A percentile compares a stretch with the other conserved stretches of the same genome.
phyloP scores from a whole-genome alignment of 1,140 invertebrate genomes.

The Temnothorax nylanderi region DNA sequence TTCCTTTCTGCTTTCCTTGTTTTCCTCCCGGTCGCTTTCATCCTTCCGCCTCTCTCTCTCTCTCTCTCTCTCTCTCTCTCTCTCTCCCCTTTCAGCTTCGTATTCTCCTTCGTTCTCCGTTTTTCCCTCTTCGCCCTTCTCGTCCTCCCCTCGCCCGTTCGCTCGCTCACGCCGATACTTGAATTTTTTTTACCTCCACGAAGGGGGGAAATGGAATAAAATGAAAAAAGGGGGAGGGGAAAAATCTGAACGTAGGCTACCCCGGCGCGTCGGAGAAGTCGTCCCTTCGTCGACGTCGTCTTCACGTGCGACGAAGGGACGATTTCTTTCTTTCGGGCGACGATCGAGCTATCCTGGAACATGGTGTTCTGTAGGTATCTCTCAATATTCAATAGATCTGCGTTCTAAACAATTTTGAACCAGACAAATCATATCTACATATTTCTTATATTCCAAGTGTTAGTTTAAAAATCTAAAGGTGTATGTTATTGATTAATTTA shows the following conservation, averaged over 20 bases:
- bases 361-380: background rate
- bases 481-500: background rate
- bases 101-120: slow-evolving; percentile 50
- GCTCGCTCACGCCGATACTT: slow-evolving; percentile 72
- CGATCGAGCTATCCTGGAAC: background rate
- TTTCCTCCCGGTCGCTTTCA: slow-evolving; percentile 49
- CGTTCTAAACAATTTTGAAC: background rate
- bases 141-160: slow-evolving; percentile 15
- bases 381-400: background rate
- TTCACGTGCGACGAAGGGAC: background rate
- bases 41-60: slow-evolving; percentile 37
- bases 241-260: slow-evolving; percentile 73
- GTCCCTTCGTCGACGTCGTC: slow-evolving; percentile 30
- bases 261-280: slow-evolving; percentile 58
- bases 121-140: slow-evolving; percentile 35
- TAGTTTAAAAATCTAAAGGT: background rate
- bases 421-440: background rate
- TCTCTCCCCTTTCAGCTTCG: slow-evolving; percentile 42
- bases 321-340: slow-evolving; percentile 4
- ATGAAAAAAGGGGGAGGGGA: slow-evolving; percentile 66
- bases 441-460: background rate
- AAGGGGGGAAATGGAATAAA: slow-evolving; percentile 77
- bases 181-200: slow-evolving; percentile 76
- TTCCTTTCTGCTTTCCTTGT: slow-evolving; percentile 61
- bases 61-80: slow-evolving; percentile 15